These are phyloP conservation scores for Troilus luridus DNA, from an alignment of 2,888 invertebrate genomes.

Conservation along the genomic window DNA sequence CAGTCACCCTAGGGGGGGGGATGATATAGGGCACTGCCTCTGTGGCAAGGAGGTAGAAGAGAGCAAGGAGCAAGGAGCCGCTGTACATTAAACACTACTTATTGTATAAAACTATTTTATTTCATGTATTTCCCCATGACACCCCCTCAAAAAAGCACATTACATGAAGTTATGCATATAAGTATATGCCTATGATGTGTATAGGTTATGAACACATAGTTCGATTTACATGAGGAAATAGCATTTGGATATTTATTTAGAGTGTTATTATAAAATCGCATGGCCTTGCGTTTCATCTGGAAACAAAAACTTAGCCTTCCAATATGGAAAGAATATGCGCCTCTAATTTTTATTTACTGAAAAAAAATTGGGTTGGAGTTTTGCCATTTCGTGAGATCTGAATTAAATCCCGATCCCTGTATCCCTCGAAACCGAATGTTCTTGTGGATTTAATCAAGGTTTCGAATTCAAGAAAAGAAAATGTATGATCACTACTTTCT, in stretches of 20 bases:
- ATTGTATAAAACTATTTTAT: no score
- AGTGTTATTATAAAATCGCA: not conserved
- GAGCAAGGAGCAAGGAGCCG: no score
- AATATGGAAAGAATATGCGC: not conserved
- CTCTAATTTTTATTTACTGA: not conserved
- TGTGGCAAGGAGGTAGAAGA: no score
- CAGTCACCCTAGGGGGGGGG: no score
- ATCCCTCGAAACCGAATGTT: not conserved
- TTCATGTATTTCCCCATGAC: no score
- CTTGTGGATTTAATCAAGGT: not conserved
- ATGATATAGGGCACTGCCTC: no score
- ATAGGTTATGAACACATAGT: no score
- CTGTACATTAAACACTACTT: no score
- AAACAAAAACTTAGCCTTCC: not conserved
- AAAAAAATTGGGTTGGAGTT: not conserved
- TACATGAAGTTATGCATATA: no score
- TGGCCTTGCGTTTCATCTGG: not conserved
- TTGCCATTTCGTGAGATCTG: not conserved
- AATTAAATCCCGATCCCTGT: not conserved
- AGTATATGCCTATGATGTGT: no score
- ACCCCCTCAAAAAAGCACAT: no score
- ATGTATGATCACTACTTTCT: not conserved
- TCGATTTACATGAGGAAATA: no score
- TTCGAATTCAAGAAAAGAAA: not conserved
- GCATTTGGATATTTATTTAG: not conserved